Base-by-base conservation (phyloP, 2,888 invertebrate species). In the Morpho helenor region DNA sequence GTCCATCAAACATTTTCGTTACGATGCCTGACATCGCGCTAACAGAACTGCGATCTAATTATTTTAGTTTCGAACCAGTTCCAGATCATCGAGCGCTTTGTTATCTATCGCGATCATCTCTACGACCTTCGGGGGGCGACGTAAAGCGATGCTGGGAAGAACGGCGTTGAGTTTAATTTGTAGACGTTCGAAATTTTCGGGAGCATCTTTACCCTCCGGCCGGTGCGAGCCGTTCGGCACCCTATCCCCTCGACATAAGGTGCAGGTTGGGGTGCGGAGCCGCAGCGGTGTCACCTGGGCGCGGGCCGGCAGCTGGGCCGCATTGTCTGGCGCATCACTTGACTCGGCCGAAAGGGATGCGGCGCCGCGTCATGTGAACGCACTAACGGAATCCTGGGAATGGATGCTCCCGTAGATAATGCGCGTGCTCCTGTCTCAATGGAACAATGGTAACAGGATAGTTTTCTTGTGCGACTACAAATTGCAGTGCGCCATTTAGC, bases 331-430 rank as follows among this genome's bases (percentile, higher is more conserved):
- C 78, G 75, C 84, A 82, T 87, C 89, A 88, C 89, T 88, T 88
- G 89, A 87, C 88, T 86, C 85, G 76, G 72, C 75, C 80, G 80
- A 86, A 87, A 88, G 88, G 89, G 89, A 87, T 88, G 87, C 79
- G 76, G 69, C 74, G 72, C 76, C 58, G 53, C 57, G 53, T 53
- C 83, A 80, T 87, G 87, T 79, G 86, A 85, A 87, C 31, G 31
- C 31, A 31, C 76, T 78, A 82, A 84, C 86, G 82, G 84, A 76
- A 80, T 80, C 82, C 78, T 80, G 82, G 77, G 82, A 80, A 77
- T 71, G 70, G 73, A 75, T 78, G 80, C 79, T 75, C 77, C 73
- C 78, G 72, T 72, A 80, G 75, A 81, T 76, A 80, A 75, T 72
- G 65, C 65, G 60, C 61, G 62, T 67, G 62, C 62, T 58, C 55